Conservation (phyloP, 2,113 vertebrate genomes). For the Pogona vitticeps region DNA sequence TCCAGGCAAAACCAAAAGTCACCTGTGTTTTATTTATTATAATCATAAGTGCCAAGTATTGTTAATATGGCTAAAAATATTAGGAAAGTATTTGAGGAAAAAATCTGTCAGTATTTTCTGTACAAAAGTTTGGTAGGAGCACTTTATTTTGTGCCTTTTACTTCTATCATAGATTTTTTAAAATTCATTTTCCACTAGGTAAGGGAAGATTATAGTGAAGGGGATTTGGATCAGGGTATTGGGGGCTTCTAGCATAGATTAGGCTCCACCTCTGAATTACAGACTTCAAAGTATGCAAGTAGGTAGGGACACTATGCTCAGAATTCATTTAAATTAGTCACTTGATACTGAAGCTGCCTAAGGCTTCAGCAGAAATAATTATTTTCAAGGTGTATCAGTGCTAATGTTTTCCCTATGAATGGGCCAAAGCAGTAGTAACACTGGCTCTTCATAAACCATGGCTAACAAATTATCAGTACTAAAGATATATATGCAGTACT, state of each 20-base stretch:
- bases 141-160: background rate
- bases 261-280: background rate
- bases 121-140: background rate
- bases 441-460: background rate
- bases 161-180: background rate
- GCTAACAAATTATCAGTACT: background rate
- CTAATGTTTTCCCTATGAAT: background rate
- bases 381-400: background rate
- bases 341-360: background rate
- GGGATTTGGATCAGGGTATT: no score
- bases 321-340: background rate
- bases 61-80: slow-evolving; percentile 50
- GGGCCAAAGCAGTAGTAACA: background rate
- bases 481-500: background rate
- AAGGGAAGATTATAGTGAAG: no score
- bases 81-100: background rate
- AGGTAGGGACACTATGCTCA: background rate
- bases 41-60: slow-evolving; percentile 60
- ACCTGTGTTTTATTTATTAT: background rate
- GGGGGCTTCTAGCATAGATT: background rate
- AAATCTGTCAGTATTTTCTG: background rate
- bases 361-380: background rate
- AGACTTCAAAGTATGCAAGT: background rate
- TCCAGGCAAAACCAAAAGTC: slow-evolving; percentile 40
- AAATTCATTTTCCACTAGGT: no score